phyloP scores from a whole-genome alignment of 2,113 vertebrate genomes.

The Prunella fulvescens region DNA sequence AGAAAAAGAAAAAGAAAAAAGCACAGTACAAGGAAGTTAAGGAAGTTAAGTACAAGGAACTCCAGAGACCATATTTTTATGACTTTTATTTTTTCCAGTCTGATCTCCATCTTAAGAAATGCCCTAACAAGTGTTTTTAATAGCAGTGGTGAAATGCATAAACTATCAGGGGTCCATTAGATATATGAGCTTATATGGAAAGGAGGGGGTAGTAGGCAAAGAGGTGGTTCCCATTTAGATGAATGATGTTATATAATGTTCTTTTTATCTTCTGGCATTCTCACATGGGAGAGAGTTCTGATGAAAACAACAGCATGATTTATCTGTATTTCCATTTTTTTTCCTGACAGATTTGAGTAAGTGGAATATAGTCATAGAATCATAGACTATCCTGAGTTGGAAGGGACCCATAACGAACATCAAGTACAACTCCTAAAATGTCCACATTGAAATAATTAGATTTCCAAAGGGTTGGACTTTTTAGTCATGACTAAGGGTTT shows the following conservation, averaged over 20 bases:
- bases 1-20: not conserved
- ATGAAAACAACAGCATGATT: not conserved
- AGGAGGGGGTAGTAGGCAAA: not conserved
- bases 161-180: not conserved
- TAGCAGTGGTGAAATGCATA: not conserved
- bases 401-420: not conserved
- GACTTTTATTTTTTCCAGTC: not conserved
- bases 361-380: not conserved
- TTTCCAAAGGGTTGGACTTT: not conserved
- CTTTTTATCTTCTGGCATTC: not conserved
- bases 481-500: not conserved
- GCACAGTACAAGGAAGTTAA: not conserved
- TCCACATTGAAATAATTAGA: not conserved
- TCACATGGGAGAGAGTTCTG: not conserved
- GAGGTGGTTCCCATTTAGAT: not conserved
- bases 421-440: not conserved
- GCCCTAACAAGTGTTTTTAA: not conserved
- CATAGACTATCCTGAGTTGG: not conserved
- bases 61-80: not conserved
- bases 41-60: too few species aligned
- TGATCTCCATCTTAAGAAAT: not conserved
- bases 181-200: not conserved
- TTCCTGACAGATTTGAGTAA: not conserved
- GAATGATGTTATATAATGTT: accelerated
- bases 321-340: not conserved